These are phyloP conservation scores for Ooceraea biroi DNA, from an alignment of 1,140 invertebrate genomes.

Conservation along the genomic window DNA sequence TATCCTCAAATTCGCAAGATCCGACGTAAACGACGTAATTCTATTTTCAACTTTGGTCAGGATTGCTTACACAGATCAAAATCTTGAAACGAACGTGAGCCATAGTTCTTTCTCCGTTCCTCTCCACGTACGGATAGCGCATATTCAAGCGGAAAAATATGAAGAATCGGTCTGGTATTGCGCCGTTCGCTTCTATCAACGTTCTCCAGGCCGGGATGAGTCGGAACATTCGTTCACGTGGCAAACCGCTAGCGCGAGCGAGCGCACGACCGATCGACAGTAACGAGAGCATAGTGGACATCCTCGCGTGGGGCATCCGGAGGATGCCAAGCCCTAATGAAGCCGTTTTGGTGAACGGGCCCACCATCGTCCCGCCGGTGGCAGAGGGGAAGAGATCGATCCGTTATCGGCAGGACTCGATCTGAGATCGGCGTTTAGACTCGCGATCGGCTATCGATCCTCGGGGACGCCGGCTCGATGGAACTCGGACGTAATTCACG, in stretches of 20 bases:
- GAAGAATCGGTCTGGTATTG: neutral
- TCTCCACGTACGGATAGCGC: neutral
- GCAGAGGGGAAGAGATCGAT: conserved; percentile 69
- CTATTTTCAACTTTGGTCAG: no score
- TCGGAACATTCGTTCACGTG: conserved; percentile 26
- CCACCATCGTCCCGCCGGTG: conserved; percentile 72
- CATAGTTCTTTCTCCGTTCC: neutral
- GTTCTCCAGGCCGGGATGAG: conserved; percentile 10
- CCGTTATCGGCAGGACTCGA: conserved; percentile 74
- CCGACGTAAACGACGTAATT: no score
- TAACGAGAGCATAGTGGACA: conserved; percentile 69
- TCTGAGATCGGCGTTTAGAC: conserved; percentile 73
- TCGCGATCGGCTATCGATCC: conserved; percentile 71
- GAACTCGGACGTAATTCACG: conserved; percentile 73
- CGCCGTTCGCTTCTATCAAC: neutral
- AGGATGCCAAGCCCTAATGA: conserved; percentile 75
- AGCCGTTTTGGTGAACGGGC: conserved; percentile 76
- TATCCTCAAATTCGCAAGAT: neutral
- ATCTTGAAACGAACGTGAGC: conserved; percentile 16
- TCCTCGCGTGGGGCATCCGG: conserved; percentile 71
- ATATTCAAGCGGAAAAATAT: conserved; percentile 14
- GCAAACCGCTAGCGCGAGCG: conserved; percentile 5
- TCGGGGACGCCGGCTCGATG: conserved; percentile 37
- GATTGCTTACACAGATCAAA: no score
- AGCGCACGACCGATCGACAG: conserved; percentile 65